phyloP scores from a whole-genome alignment of 2,797 vertebrate species.

The Cebuella pygmaea region DNA sequence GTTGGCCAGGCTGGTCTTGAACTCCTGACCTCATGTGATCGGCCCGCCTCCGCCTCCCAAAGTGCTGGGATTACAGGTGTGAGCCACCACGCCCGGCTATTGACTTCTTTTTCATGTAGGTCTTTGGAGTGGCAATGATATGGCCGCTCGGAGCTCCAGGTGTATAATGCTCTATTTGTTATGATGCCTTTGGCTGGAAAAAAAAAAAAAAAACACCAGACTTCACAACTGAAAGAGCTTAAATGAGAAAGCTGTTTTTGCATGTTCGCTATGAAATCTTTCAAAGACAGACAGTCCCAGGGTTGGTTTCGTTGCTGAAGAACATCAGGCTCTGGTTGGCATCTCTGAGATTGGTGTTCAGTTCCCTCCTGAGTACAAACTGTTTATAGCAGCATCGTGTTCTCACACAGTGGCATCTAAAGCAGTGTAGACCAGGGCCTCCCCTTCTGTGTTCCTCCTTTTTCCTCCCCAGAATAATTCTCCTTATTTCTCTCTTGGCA shows the following conservation, averaged over 20 bases:
- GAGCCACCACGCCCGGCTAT: too few relatives aligned
- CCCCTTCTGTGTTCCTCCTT: neutral
- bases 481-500: neutral
- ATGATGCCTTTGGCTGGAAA: neutral
- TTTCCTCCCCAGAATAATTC: neutral
- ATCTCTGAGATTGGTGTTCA: neutral
- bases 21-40: too few relatives aligned
- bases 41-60: too few relatives aligned
- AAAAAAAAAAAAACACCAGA: neutral
- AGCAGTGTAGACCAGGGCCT: neutral
- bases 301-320: neutral
- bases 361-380: neutral
- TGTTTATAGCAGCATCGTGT: neutral
- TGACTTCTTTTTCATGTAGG: neutral
- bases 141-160: neutral
- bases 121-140: neutral
- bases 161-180: neutral
- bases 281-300: neutral
- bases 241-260: neutral
- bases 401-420: neutral
- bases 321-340: neutral
- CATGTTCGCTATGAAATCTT: neutral
- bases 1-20: too few relatives aligned
- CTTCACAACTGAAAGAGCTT: neutral
- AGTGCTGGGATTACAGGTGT: too few relatives aligned